Evolutionary conservation across 1,140 invertebrate genomes (phyloP), one percentile per base, ranked within the genome.

Genomic region (Andricus grossulariae): DNA sequence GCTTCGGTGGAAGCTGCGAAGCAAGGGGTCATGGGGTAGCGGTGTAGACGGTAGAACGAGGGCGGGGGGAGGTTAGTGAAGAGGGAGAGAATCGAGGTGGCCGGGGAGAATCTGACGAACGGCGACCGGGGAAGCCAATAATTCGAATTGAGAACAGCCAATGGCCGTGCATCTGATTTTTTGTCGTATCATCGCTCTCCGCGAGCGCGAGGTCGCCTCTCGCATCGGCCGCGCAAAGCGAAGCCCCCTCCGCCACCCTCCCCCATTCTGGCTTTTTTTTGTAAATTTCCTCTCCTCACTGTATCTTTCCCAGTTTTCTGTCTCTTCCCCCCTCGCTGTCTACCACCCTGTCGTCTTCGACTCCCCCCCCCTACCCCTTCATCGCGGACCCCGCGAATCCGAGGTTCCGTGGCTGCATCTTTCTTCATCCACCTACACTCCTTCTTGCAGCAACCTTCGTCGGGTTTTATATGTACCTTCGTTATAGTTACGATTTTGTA

Each of bases 91-190:
- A 78, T 76, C 72, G 82, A 77, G 77, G 76, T 74, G 71, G 79
- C 72, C 74, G 77, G 76, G 79, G 80, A 81, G 79, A 85, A 82
- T 88, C 90, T 91, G 90, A 90, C 89, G 89, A 90, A 90, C 88
- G 87, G 85, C 89, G 87, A 88, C 88, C 84, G 88, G 89, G 88
- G 88, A 90, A 90, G 89, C 89, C 90, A 90, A 90, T 91, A 90
- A 91, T 90, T 91, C 89, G 89, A 90, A 91, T 90, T 90, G 89
- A 90, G 89, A 90, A 89, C 89, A 90, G 90, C 89, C 90, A 91
- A 91, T 90, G 89, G 89, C 89, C 88, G 89, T 88, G 89, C 89
- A 90, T 90, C 88, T 90, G 89, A 90, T 90, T 91, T 91, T 90
- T 91, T 90, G 88, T 91, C 82, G 82, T 80, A 83, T 83, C 82